These are phyloP conservation scores for Poeciliopsis prolifica DNA, from an alignment of 2,113 vertebrate genomes.

Conservation along the genomic window DNA sequence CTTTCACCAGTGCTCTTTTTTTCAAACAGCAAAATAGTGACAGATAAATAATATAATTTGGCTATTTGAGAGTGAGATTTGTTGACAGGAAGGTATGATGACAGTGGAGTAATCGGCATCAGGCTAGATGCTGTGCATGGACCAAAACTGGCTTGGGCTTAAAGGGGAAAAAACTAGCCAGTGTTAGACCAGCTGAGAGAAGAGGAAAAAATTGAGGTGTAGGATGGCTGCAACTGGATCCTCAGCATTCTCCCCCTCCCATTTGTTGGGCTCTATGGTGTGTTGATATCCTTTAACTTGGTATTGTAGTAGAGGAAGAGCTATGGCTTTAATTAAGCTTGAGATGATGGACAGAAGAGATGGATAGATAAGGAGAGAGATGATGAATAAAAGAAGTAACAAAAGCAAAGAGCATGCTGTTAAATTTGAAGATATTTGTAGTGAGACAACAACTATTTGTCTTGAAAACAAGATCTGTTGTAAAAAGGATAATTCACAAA, in stretches of 20 bases:
- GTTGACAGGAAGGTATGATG: slow-evolving; percentile 35
- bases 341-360: slow-evolving; percentile 56
- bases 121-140: background rate
- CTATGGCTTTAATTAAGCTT: slow-evolving; percentile 71
- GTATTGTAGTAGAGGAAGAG: slow-evolving; percentile 65
- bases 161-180: slow-evolving; percentile 20
- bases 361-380: slow-evolving; percentile 46
- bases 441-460: slow-evolving; percentile 39
- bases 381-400: slow-evolving; percentile 21
- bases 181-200: slow-evolving; percentile 33
- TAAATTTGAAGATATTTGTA: slow-evolving; percentile 45
- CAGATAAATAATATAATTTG: slow-evolving; percentile 66
- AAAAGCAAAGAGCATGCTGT: slow-evolving; percentile 20
- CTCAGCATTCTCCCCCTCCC: slow-evolving; percentile 10
- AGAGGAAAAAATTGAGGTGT: slow-evolving; percentile 60
- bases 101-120: background rate
- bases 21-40: slow-evolving; percentile 56
- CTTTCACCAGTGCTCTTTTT: slow-evolving; percentile 29
- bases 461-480: slow-evolving; percentile 45
- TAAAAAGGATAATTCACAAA: slow-evolving; percentile 71
- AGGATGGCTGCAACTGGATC: slow-evolving; percentile 70
- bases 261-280: slow-evolving; percentile 60
- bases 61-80: slow-evolving; percentile 55
- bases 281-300: slow-evolving; percentile 70
- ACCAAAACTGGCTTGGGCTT: slow-evolving; percentile 47